A percentile compares a stretch with the other conserved stretches of the same genome.
phyloP scores from a whole-genome alignment of 2,888 invertebrate species.

The Torymus tubicola region DNA sequence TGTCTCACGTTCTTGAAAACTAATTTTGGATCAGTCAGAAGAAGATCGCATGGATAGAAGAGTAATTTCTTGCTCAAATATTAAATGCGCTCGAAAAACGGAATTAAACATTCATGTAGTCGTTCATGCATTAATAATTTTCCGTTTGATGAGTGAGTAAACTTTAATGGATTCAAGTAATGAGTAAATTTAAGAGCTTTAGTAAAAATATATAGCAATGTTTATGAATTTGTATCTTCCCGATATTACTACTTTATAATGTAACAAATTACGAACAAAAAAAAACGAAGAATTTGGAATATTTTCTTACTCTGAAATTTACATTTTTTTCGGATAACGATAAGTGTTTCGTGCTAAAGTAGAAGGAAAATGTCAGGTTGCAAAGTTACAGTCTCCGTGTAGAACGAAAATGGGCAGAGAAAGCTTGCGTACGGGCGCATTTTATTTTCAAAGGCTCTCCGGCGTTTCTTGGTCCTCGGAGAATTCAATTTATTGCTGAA shows the following conservation, averaged over 20 bases:
- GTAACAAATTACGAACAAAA: background rate
- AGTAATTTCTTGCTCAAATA: slow-evolving; percentile 30
- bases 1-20: background rate
- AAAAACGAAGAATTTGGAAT: background rate
- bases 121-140: too few species aligned
- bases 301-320: background rate
- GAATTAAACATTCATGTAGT: background rate
- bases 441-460: slow-evolving; percentile 36
- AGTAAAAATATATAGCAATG: too few species aligned
- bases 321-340: background rate
- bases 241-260: background rate
- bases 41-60: background rate
- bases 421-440: background rate
- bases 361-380: slow-evolving; percentile 17
- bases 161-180: too few species aligned
- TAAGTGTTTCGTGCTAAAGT: slow-evolving; percentile 24
- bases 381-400: slow-evolving; percentile 30
- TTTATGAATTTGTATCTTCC: too few species aligned
- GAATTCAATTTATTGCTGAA: slow-evolving; percentile 34
- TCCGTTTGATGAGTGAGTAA: too few species aligned
- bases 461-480: background rate
- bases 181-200: too few species aligned
- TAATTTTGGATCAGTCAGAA: background rate
- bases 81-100: slow-evolving; percentile 4
- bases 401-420: background rate